Evolutionary conservation across 2,888 invertebrate genomes (phyloP).

Genomic region (Morpho helenor): DNA sequence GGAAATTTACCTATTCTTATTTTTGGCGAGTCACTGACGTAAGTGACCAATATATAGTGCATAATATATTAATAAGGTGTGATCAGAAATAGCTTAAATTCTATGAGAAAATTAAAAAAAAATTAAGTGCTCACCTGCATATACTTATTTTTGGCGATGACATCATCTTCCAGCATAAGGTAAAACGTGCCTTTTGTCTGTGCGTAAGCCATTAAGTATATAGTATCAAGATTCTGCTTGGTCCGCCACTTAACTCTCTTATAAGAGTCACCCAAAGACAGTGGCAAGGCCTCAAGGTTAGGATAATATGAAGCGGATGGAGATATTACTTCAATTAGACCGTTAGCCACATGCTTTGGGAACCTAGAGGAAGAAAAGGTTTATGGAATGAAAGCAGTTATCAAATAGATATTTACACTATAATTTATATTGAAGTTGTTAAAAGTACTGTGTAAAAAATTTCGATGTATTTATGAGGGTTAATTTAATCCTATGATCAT

Average conservation of each 20-base stretch:
- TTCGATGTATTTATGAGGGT: too few relatives aligned
- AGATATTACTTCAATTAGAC: constrained; percentile 93
- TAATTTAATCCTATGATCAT: too few relatives aligned
- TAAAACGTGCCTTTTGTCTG: constrained; percentile 93
- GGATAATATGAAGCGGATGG: constrained; percentile 94
- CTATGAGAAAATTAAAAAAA: background rate
- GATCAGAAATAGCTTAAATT: too few relatives aligned
- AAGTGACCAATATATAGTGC: too few relatives aligned
- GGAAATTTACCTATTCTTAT: too few relatives aligned
- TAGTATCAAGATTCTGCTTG: constrained; percentile 96
- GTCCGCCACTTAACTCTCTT: constrained; percentile 95
- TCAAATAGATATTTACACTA: background rate
- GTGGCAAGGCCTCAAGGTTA: constrained; percentile 85
- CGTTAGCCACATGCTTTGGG: constrained; percentile 84
- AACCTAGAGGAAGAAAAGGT: constrained; percentile 77
- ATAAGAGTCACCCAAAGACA: constrained; percentile 90
- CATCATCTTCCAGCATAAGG: constrained; percentile 96
- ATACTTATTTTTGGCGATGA: constrained; percentile 91
- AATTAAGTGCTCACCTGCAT: constrained; percentile 77
- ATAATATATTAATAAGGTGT: too few relatives aligned
- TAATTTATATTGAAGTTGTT: too few relatives aligned
- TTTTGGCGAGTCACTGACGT: too few relatives aligned
- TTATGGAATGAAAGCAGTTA: constrained; percentile 3
- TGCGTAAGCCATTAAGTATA: constrained; percentile 96
- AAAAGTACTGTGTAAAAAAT: too few relatives aligned